Evolutionary conservation across 2,888 invertebrate species (phyloP).

Genomic region (Tillus elongatus): DNA sequence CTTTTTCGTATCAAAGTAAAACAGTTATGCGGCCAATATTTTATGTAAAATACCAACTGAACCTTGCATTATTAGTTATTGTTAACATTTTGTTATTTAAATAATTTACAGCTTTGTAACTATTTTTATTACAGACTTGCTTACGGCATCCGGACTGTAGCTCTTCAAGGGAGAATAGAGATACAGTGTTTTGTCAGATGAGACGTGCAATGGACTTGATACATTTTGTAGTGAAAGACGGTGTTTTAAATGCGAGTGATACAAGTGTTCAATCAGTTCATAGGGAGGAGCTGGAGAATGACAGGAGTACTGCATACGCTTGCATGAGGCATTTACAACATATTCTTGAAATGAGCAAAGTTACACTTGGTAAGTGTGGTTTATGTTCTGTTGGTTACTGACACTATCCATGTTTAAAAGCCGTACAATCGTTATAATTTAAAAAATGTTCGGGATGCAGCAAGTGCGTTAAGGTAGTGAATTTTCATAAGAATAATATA

Average conservation of each 20-base stretch:
- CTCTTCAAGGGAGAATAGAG: conserved; percentile 88
- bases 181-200: conserved; percentile 98
- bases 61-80: no score
- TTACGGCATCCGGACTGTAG: conserved; percentile 90
- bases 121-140: conserved; percentile 56
- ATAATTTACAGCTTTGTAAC: no score
- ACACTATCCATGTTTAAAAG: no score
- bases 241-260: conserved; percentile 57
- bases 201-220: conserved; percentile 93
- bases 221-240: conserved; percentile 94
- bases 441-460: no score
- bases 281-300: conserved; percentile 55
- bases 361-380: conserved; percentile 50
- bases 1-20: no score
- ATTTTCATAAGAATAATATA: no score
- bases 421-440: no score
- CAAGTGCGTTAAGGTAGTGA: no score
- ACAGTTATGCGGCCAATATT: no score
- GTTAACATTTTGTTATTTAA: no score
- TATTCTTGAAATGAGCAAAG: conserved; percentile 75
- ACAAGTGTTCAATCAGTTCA: conserved; percentile 33
- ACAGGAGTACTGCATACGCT: conserved; percentile 64
- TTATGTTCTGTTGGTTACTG: no score
- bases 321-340: conserved; percentile 78
- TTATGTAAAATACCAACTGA: no score